Percentiles rank a stretch among this genome's conserved stretches.
Conservation (phyloP, 2,797 vertebrate species). For the Petrocephalus schoutedeni region DNA sequence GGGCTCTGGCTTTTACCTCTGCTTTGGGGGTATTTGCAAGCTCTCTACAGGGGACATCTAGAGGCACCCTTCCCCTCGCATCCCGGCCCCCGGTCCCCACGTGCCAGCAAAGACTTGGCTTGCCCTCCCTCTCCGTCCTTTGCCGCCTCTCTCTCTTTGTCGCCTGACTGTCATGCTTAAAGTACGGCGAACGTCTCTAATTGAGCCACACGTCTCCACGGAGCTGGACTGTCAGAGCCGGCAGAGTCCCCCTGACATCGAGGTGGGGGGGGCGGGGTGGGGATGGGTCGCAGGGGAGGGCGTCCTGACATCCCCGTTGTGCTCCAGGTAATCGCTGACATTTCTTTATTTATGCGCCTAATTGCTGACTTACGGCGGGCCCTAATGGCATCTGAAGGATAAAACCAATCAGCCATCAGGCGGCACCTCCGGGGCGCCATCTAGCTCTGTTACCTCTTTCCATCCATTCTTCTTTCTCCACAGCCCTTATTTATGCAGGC, state of each 20-base stretch:
- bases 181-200: conserved; percentile 51
- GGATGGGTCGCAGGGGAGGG: conserved; percentile 22
- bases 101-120: not conserved
- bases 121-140: not conserved
- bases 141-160: conserved; percentile 27
- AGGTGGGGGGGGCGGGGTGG: not conserved
- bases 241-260: conserved; percentile 36
- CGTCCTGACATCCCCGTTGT: conserved; percentile 40
- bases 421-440: conserved; percentile 55
- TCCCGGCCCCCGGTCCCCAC: not conserved
- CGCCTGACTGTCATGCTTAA: conserved; percentile 42
- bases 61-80: not conserved
- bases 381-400: conserved; percentile 52
- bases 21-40: not conserved
- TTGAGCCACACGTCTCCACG: conserved; percentile 44
- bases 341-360: conserved; percentile 57
- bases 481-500: conserved; percentile 63
- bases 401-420: conserved; percentile 49
- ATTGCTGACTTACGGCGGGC: conserved; percentile 60
- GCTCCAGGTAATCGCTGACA: conserved; percentile 54
- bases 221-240: conserved; percentile 37
- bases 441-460: conserved; percentile 24
- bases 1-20: conserved; percentile 23
- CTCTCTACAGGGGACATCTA: not conserved
- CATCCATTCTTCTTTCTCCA: conserved; percentile 40